A percentile compares a stretch with the other conserved stretches of the same genome.
phyloP scores from a whole-genome alignment of 1,140 invertebrate species.

The Hypsibius dujardini region DNA sequence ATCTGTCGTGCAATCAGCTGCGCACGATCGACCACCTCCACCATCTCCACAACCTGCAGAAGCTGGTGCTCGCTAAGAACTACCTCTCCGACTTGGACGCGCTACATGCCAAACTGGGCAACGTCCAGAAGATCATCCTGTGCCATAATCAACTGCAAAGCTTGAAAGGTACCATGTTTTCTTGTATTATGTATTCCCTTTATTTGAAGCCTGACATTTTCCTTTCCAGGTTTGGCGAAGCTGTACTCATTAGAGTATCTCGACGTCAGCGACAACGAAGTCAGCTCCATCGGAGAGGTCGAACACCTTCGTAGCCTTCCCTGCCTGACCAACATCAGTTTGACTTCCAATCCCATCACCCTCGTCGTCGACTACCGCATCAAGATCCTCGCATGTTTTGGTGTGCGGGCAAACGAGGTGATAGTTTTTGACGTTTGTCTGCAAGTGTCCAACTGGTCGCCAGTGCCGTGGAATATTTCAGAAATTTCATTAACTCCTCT shows the following conservation, averaged over 20 bases:
- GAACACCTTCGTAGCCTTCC: slow-evolving; percentile 57
- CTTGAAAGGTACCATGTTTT: slow-evolving; percentile 37
- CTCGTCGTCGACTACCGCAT: slow-evolving; percentile 70
- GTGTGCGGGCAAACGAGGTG: slow-evolving; percentile 42
- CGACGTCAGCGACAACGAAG: slow-evolving; percentile 65
- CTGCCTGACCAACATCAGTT: slow-evolving; percentile 60
- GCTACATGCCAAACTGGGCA: slow-evolving; percentile 66
- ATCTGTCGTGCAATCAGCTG: slow-evolving; percentile 54
- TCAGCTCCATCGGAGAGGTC: slow-evolving; percentile 60
- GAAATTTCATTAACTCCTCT: slow-evolving; percentile 26
- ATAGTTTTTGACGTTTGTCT: not conserved
- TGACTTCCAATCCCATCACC: slow-evolving; percentile 75
- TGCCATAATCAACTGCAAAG: slow-evolving; percentile 62
- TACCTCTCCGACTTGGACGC: slow-evolving; percentile 44
- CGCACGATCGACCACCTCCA: slow-evolving; percentile 55
- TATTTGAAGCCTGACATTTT: slow-evolving; percentile 26
- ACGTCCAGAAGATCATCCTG: slow-evolving; percentile 66
- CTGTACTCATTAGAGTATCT: slow-evolving; percentile 63
- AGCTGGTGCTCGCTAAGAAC: slow-evolving; percentile 60
- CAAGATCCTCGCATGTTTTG: slow-evolving; percentile 65
- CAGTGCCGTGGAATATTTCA: slow-evolving; percentile 26
- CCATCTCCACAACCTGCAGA: slow-evolving; percentile 51
- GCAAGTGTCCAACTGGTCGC: slow-evolving; percentile 21
- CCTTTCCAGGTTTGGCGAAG: slow-evolving; percentile 48
- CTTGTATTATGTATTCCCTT: slow-evolving; percentile 18